Percentiles rank a stretch among this genome's conserved stretches.
phyloP scores from a whole-genome alignment of 2,113 vertebrate genomes.

The Morphnarchus princeps region DNA sequence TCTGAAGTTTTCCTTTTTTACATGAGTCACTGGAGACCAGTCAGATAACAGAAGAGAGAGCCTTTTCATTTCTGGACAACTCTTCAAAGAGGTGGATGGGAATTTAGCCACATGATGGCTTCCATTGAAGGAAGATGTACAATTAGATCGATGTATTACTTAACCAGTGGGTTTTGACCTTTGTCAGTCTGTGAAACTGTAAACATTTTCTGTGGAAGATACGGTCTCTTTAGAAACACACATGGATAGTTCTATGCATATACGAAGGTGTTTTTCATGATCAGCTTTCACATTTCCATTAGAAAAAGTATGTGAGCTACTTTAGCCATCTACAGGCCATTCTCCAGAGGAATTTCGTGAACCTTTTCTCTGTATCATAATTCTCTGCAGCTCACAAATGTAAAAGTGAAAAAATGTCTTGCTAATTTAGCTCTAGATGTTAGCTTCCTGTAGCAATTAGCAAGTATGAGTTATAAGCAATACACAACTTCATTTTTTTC shows the following conservation, averaged over 20 bases:
- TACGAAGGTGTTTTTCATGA: neutral
- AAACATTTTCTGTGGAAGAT: neutral
- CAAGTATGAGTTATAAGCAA: neutral
- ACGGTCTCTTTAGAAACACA: neutral
- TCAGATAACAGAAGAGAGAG: neutral
- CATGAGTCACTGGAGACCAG: neutral
- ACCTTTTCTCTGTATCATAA: neutral
- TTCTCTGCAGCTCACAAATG: neutral
- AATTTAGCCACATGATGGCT: neutral
- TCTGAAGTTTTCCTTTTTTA: neutral
- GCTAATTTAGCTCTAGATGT: neutral
- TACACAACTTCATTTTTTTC: neutral
- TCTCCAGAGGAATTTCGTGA: neutral
- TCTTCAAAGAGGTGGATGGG: slow-evolving; percentile 17
- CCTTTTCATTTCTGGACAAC: neutral
- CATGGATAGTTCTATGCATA: neutral
- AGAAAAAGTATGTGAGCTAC: neutral
- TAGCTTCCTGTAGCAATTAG: neutral
- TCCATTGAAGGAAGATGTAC: neutral
- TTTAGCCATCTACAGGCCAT: neutral
- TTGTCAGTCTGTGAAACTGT: neutral
- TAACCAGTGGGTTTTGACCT: neutral
- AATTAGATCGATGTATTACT: slow-evolving; percentile 3
- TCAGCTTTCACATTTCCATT: neutral
- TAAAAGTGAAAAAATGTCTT: neutral